Base-by-base conservation (phyloP, 2,888 invertebrate genomes). In the Acrocera orbiculus region DNA sequence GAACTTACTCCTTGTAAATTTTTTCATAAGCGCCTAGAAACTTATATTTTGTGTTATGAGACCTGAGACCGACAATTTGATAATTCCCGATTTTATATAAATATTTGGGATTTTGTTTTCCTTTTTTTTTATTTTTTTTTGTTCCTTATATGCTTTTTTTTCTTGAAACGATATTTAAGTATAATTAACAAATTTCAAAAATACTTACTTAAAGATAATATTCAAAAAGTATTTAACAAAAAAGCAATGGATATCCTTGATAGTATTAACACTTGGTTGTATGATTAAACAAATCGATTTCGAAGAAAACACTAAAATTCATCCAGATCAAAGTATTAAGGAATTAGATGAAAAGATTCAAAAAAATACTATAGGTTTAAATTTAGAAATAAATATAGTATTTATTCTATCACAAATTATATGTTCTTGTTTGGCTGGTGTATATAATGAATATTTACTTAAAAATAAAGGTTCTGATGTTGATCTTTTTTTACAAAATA, bases 391-490 rank as follows among this genome's bases (percentile, higher is more conserved):
- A 19, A 74, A 70, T 47, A 72, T 73, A 17, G 43, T 76, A 17
- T 70, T 74, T 19, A 74, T 76, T 38, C 63, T 73, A 40, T 69
- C 80, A 14, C 79, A 92, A 69, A 80, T 83, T 31, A 70, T 89
- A 42, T 90, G 83, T 52, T 93, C 93, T 0, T 93, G 92, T 47
- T 62, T 90, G 39, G 93, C 93, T 1, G 93, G 93, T 5, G 93
- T 93, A 4, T 95, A 92, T 58, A 93, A 92, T 54, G 93, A 95
- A 54, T 89, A 85, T 58, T 64, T 95, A 33, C 63, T 95, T 4
- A 93, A 93, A 63, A 78, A 77, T 17, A 73, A 76, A 46, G 86
- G 86, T 13, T 71, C 75, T 3, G 74, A 79, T 43, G 78, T 89
- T 1, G 81, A 89, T 52, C 81, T 93, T 48, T 87, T 85, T 61